Evolutionary conservation across 2,888 invertebrate species (phyloP), one percentile per base, ranked within the genome.

Genomic region (Sphinx pinastri): DNA sequence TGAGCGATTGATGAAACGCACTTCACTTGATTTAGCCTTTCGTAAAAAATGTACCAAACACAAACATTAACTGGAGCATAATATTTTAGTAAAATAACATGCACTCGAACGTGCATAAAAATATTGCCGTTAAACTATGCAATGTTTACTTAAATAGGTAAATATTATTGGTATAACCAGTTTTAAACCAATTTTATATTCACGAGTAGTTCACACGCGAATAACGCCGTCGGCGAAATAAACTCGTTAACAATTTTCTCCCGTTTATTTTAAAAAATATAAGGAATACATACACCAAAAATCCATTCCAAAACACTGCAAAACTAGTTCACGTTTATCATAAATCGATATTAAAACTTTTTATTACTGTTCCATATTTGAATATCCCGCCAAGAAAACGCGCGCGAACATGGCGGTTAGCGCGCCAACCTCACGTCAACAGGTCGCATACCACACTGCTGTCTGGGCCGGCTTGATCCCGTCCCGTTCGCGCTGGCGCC

Each of bases 391-490:
- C 79, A 76, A 76, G 72, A 73, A 67, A 74, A 75, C 71, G 75
- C 72, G 75, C 75, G 75, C 75, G 75, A 79, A 76, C 76, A 78
- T 73, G 75, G 70, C 79, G 69, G 75, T 74, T 80, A 80, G 81
- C 74, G 81, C 82, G 83, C 86, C 93, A 88, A 88, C 93, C 92
- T 87, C 79, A 81, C 92, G 80, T 91, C 93, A 93, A 93, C 93
- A 94, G 93, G 93, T 93, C 92, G 90, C 88, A 87, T 89, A 88
- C 88, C 89, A 86, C 86, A 93, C 93, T 93, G 92, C 76, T 77
- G 76, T 70, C 76, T 72, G 76, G 81, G 74, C 79, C 81, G 84
- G 86, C 86, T 82, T 84, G 81, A 79, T 78, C 79, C 77, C 82
- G 82, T 77, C 84, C 85, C 87, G 85, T 83, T 79, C 88, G 86